phyloP scores from a whole-genome alignment of 1,140 invertebrate species.

The Magallana angulata region DNA sequence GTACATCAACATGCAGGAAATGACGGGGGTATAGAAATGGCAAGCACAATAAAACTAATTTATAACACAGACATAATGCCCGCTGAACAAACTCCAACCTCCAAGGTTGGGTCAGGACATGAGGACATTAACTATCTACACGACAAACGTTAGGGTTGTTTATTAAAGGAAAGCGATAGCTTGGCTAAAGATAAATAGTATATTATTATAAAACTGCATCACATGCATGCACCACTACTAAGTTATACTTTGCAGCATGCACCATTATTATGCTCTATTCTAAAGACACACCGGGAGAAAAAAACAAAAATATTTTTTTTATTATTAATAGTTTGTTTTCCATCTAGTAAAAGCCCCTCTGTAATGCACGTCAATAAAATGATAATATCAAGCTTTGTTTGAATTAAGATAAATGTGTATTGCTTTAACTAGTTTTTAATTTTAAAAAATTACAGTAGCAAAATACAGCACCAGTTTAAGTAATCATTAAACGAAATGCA shows the following conservation, averaged over 20 bases:
- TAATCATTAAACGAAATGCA: constrained; percentile 69
- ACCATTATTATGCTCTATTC: neutral
- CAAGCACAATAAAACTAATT: no score
- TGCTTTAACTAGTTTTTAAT: neutral
- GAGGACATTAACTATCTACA: neutral
- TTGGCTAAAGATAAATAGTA: no score
- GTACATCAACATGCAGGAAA: no score
- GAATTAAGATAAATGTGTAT: neutral
- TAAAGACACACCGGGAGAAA: constrained; percentile 6
- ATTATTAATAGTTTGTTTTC: neutral
- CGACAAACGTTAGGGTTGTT: no score
- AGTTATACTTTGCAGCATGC: neutral
- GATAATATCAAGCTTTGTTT: no score
- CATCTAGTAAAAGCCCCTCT: no score
- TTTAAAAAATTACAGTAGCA: neutral
- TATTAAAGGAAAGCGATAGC: no score
- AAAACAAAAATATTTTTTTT: neutral
- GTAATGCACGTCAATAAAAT: no score
- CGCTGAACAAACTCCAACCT: neutral
- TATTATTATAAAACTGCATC: no score
- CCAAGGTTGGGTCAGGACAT: neutral
- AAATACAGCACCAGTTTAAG: neutral
- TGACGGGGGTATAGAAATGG: no score
- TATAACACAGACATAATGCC: neutral
- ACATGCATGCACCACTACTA: no score